Evolutionary conservation across 1,140 invertebrate species (phyloP), one percentile per base, ranked within the genome.

Genomic region (Pogonomyrmex barbatus): DNA sequence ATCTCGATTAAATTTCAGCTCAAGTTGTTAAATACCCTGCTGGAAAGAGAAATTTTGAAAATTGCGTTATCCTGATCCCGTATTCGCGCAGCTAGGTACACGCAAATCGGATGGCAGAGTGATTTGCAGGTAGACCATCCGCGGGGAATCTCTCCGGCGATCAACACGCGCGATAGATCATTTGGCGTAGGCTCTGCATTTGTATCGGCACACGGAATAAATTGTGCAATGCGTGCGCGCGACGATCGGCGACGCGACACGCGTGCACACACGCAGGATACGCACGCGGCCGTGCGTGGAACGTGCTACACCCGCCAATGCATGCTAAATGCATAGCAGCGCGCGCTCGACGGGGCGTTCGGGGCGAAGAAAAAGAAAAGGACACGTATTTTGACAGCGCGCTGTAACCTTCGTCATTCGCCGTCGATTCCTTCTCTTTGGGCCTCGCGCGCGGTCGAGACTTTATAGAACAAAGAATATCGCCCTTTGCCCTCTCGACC

Each of bases 331-430:
- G 88, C 83, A 85, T 89, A 87, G 87, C 87, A 85, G 88, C 89
- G 86, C 89, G 73, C 85, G 90, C 92, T 42, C 92, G 77, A 86
- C 92, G 65, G 92, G 93, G 89, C 62, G 89, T 87, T 89, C 54
- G 50, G 58, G 30, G 67, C 14, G 42, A 4, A 39, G n/a, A 47
- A 67, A 52, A 60, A 82, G 30, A 78, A 76, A 50, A 68, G 12
- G 33, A 87, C 86, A 87, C 75, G 88, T 93, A 92, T 94, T 94
- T 93, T 94, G 93, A 94, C 94, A 94, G 89, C 73, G 86, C 89
- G 70, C 88, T 58, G 90, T 86, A 92, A 92, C 91, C 93, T 92
- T 92, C 92, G 90, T 93, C 93, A 93, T 92, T 65, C 62, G 82
- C 56, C 62, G 86, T 88, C 89, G 89, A 90, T 88, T 87, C 63